These are phyloP conservation scores for Lacerta bilineata DNA, from an alignment of 2,797 vertebrate species.

Conservation along the genomic window DNA sequence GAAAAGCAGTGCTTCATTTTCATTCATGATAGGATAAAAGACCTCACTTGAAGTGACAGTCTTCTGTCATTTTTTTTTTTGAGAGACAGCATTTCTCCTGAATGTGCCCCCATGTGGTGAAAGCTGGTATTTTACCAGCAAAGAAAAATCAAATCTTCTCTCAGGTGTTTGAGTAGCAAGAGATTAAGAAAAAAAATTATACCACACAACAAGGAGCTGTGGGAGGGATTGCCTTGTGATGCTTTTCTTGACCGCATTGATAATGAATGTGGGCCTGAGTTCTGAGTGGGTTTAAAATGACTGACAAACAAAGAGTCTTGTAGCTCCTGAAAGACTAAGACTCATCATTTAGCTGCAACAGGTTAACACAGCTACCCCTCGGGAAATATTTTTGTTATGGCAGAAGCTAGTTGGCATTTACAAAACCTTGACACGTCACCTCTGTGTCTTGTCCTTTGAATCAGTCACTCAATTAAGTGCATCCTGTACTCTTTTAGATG, in stretches of 20 bases:
- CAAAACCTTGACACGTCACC: neutral
- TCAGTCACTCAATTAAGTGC: too few relatives aligned
- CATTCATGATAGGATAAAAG: neutral
- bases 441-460: neutral
- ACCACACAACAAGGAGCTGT: neutral
- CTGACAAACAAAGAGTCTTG: too few relatives aligned
- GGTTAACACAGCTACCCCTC: too few relatives aligned
- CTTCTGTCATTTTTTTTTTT: neutral
- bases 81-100: slow-evolving; percentile 18
- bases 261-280: neutral
- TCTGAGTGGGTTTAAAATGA: neutral
- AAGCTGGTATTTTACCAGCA: slow-evolving; percentile 11
- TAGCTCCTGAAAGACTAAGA: too few relatives aligned
- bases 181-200: neutral
- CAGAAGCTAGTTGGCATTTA: neutral
- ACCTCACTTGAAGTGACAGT: neutral
- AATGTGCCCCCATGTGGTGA: slow-evolving; percentile 27
- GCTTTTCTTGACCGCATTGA: neutral
- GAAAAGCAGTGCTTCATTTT: neutral
- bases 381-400: too few relatives aligned
- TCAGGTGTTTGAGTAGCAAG: neutral
- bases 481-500: too few relatives aligned
- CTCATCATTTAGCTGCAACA: too few relatives aligned
- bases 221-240: too few relatives aligned
- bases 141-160: neutral